phyloP scores from a whole-genome alignment of 2,113 vertebrate species.

The Coreoperca whiteheadi region DNA sequence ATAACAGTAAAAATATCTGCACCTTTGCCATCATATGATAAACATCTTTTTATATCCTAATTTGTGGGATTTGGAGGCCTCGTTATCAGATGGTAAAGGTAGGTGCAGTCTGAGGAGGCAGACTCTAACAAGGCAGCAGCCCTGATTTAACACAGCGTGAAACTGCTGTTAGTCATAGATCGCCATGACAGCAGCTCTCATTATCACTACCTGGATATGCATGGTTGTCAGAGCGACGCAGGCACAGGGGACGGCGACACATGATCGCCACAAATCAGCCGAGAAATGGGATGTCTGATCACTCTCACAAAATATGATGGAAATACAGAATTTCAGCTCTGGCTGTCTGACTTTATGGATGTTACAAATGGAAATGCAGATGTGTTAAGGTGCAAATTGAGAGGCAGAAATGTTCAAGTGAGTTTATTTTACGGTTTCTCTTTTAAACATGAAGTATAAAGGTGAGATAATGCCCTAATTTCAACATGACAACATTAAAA shows the following conservation, averaged over 20 bases:
- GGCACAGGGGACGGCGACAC: slow-evolving; percentile 65
- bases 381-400: slow-evolving; percentile 50
- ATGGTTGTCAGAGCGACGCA: slow-evolving; percentile 76
- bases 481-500: slow-evolving; percentile 20
- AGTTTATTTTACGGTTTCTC: slow-evolving; percentile 31
- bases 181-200: slow-evolving; percentile 82
- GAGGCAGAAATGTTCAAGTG: slow-evolving; percentile 19
- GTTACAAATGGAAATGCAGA: slow-evolving; percentile 47
- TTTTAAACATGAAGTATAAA: slow-evolving; percentile 8
- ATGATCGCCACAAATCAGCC: slow-evolving; percentile 69
- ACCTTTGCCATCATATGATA: slow-evolving; percentile 53
- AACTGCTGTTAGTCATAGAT: slow-evolving; percentile 83
- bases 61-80: slow-evolving; percentile 59
- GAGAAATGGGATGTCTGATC: slow-evolving; percentile 76
- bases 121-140: slow-evolving; percentile 73
- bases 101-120: slow-evolving; percentile 69
- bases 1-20: slow-evolving; percentile 60
- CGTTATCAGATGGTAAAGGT: slow-evolving; percentile 55
- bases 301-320: slow-evolving; percentile 54
- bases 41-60: slow-evolving; percentile 58
- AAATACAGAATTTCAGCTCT: slow-evolving; percentile 42
- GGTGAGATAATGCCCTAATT: slow-evolving; percentile 20
- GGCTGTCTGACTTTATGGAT: slow-evolving; percentile 18
- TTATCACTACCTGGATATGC: slow-evolving; percentile 83
- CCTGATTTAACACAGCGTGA: slow-evolving; percentile 81